Percentiles rank a stretch among this genome's conserved stretches.
phyloP scores from a whole-genome alignment of 2,888 invertebrate species.

The Allolobophora icterica region DNA sequence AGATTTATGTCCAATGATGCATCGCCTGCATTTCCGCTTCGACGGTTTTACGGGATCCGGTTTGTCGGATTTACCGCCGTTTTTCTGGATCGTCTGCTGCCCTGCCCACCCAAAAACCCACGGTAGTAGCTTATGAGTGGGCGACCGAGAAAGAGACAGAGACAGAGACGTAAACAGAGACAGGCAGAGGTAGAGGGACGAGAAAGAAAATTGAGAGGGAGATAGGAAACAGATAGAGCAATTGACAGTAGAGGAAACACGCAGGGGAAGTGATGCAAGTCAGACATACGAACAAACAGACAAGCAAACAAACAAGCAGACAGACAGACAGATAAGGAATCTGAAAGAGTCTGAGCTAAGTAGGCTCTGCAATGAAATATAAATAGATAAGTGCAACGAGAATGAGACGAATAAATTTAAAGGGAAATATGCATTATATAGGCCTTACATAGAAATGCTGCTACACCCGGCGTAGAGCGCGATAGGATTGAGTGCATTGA shows the following conservation, averaged over 20 bases:
- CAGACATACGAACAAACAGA: neutral
- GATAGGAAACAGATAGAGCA: neutral
- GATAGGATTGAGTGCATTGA: too few relatives aligned
- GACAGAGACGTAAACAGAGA: neutral
- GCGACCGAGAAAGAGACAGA: neutral
- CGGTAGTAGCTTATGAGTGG: neutral
- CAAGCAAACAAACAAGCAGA: neutral
- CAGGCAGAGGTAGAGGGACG: too few relatives aligned
- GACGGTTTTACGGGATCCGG: conserved; percentile 8
- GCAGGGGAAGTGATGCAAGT: neutral
- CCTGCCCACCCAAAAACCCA: neutral
- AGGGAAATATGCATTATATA: too few relatives aligned
- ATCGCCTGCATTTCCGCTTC: conserved; percentile 2
- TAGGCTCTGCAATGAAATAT: too few relatives aligned
- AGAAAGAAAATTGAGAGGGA: neutral
- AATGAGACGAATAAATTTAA: too few relatives aligned
- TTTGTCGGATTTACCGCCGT: neutral
- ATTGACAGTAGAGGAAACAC: neutral
- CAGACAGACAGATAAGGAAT: neutral
- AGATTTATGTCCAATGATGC: neutral
- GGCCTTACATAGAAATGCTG: too few relatives aligned
- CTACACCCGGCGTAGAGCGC: too few relatives aligned
- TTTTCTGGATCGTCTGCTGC: neutral
- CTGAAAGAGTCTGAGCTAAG: too few relatives aligned
- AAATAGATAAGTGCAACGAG: too few relatives aligned